Conservation (phyloP, 2,113 vertebrate species). For the Montifringilla adamsi region DNA sequence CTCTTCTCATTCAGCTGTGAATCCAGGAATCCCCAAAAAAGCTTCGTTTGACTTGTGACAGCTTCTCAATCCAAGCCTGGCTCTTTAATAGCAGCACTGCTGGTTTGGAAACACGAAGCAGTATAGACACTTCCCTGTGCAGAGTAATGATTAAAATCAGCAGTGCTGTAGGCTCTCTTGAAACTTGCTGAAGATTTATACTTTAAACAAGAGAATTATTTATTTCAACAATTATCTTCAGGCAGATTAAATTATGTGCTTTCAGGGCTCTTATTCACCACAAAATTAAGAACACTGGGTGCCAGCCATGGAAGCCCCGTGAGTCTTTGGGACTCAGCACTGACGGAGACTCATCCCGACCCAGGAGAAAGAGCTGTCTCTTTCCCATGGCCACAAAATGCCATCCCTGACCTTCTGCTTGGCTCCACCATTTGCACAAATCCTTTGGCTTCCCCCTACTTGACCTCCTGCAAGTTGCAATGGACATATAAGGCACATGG, state of each 20-base stretch:
- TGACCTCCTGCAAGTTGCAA: conserved; percentile 41
- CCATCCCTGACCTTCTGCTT: conserved; percentile 63
- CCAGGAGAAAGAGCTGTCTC: conserved; percentile 24
- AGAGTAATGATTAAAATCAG: conserved; percentile 42
- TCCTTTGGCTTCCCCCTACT: conserved; percentile 55
- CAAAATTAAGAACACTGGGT: conserved; percentile 57
- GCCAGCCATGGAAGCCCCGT: conserved; percentile 15
- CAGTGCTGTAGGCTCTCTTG: conserved; percentile 20
- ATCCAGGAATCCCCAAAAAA: background rate
- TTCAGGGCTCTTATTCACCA: conserved; percentile 34
- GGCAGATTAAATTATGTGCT: conserved; percentile 48
- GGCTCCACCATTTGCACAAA: conserved; percentile 55
- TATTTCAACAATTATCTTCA: conserved; percentile 62
- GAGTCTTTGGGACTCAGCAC: background rate
- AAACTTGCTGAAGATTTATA: conserved; percentile 37
- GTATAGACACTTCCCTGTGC: background rate
- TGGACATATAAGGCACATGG: conserved; percentile 55
- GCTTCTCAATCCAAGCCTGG: background rate
- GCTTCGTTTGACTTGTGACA: background rate
- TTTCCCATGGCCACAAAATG: conserved; percentile 64
- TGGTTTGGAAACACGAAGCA: conserved; percentile 1
- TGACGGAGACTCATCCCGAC: background rate
- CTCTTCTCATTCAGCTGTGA: background rate
- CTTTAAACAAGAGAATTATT: conserved; percentile 53
- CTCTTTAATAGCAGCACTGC: background rate